Evolutionary conservation across 2,113 vertebrate genomes (phyloP).

Genomic region (Carettochelys insculpta): DNA sequence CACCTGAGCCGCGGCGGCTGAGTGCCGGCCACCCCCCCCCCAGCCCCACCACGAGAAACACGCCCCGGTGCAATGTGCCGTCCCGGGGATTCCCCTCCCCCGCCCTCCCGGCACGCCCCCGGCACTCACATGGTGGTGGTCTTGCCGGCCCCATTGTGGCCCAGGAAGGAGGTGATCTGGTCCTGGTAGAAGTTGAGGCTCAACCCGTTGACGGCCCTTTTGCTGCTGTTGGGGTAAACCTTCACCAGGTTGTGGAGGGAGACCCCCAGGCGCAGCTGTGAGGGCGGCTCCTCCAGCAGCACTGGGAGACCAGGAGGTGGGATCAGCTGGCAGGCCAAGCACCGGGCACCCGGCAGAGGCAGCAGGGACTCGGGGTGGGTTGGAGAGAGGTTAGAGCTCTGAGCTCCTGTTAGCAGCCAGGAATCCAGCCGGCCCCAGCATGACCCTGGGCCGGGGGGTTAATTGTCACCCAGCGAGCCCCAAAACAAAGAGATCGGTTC

Average conservation of each 20-base stretch:
- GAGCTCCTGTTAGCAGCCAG: background rate
- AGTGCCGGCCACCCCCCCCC: no score
- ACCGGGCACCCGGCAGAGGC: accelerated
- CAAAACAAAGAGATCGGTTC: background rate
- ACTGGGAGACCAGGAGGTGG: slow-evolving; percentile 58
- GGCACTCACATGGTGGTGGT: slow-evolving; percentile 89
- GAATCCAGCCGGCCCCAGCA: background rate
- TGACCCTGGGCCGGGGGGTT: background rate
- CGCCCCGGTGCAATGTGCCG: background rate
- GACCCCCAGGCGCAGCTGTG: slow-evolving; percentile 77
- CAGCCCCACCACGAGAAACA: background rate
- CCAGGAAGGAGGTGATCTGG: slow-evolving; percentile 91
- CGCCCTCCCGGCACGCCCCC: accelerated
- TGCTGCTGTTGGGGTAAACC: slow-evolving; percentile 80
- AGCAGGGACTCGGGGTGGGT: background rate
- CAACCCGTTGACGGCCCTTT: slow-evolving; percentile 83
- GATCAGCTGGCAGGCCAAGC: accelerated
- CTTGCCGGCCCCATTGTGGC: slow-evolving; percentile 92
- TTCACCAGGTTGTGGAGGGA: slow-evolving; percentile 87
- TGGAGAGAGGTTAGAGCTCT: background rate
- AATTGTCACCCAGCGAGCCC: background rate
- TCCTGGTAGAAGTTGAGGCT: slow-evolving; percentile 90
- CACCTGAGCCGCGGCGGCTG: no score
- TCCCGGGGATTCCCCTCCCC: no score
- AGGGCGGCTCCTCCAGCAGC: slow-evolving; percentile 81